Evolutionary conservation across 2,797 vertebrate genomes (phyloP).

Genomic region (Neosilurus mollespiculum): DNA sequence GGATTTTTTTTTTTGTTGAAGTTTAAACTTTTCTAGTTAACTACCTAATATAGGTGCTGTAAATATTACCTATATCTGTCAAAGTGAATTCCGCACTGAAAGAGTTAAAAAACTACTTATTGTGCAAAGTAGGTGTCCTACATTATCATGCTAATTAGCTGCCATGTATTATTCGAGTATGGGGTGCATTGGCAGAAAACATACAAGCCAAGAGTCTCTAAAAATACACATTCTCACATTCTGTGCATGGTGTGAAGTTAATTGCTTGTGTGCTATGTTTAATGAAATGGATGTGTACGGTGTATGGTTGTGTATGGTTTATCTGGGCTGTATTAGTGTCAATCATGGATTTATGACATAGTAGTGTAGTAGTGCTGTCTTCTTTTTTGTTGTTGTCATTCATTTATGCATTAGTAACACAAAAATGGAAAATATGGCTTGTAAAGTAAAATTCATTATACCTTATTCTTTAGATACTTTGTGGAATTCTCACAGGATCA

Average conservation of each 20-base stretch:
- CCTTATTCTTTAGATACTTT: neutral
- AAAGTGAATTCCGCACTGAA: neutral
- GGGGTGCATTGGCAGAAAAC: neutral
- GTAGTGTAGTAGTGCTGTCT: neutral
- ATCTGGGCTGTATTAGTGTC: neutral
- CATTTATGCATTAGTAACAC: neutral
- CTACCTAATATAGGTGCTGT: neutral
- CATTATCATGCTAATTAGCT: neutral
- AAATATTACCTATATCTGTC: neutral
- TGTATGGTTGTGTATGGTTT: neutral
- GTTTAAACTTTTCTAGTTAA: neutral
- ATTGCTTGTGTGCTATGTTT: neutral
- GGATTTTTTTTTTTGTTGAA: too few relatives aligned
- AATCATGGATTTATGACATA: neutral
- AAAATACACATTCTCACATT: neutral
- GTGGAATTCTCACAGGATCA: neutral
- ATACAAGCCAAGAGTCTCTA: neutral
- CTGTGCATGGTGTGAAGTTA: neutral
- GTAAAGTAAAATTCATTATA: neutral
- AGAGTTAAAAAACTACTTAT: neutral
- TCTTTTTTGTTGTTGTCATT: neutral
- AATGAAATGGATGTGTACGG: neutral
- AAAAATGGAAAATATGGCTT: neutral
- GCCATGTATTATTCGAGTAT: neutral
- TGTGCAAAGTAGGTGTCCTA: neutral